Conservation (phyloP, 1,140 invertebrate species). For the Aleiodes sp. region DNA sequence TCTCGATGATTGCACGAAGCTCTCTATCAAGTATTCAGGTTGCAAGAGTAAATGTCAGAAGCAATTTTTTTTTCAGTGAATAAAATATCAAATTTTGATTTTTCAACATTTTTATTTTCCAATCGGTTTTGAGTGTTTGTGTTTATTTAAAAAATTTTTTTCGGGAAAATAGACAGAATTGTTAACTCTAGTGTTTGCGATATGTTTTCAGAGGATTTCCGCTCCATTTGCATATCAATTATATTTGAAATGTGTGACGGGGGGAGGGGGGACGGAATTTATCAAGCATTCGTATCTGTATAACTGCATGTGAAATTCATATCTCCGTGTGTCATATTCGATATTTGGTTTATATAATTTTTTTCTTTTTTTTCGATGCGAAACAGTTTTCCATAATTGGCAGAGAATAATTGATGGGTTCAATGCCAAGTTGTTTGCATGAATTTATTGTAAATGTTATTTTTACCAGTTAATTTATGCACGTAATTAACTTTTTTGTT, state of each 20-base stretch:
- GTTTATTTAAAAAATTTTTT: too few species aligned
- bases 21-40: not conserved
- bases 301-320: not conserved
- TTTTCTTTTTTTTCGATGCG: too few species aligned
- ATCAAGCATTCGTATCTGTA: not conserved
- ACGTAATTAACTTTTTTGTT: too few species aligned
- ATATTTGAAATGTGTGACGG: not conserved
- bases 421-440: too few species aligned
- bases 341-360: too few species aligned
- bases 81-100: not conserved
- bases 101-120: not conserved
- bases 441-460: too few species aligned
- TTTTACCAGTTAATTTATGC: too few species aligned
- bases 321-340: not conserved
- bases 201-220: conserved; percentile 25
- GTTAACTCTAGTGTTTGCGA: not conserved
- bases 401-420: too few species aligned
- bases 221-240: conserved; percentile 27
- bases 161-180: not conserved
- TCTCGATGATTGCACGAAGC: not conserved
- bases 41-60: not conserved
- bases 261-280: not conserved
- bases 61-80: not conserved
- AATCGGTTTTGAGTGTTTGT: too few species aligned
- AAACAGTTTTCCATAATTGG: too few species aligned